Evolutionary conservation across 1,140 invertebrate genomes (phyloP).

Genomic region (Neocloeon triangulifer): DNA sequence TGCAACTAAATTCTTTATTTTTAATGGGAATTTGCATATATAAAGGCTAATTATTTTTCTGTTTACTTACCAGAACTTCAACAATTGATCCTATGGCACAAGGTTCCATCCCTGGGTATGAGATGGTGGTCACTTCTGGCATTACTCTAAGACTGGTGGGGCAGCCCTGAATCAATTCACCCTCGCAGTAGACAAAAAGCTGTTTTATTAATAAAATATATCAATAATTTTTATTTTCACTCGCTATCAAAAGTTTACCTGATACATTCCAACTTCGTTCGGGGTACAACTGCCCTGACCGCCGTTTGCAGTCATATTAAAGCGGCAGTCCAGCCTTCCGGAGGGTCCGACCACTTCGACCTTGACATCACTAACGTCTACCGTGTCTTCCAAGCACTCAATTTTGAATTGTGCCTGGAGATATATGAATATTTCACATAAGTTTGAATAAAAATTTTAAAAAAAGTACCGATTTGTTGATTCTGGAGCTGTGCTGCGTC

Average conservation of each 20-base stretch:
- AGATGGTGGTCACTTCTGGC: slow-evolving; percentile 62
- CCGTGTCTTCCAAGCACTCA: slow-evolving; percentile 50
- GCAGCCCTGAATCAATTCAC: slow-evolving; percentile 35
- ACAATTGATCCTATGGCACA: slow-evolving; percentile 84
- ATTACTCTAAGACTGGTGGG: slow-evolving; percentile 67
- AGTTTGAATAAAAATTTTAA: not conserved
- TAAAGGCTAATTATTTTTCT: no score
- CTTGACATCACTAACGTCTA: slow-evolving; percentile 51
- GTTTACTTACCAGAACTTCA: slow-evolving; percentile 77
- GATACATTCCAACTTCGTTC: slow-evolving; percentile 79
- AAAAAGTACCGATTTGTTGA: slow-evolving; percentile 60
- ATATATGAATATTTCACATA: slow-evolving; percentile 7
- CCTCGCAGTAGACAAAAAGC: slow-evolving; percentile 38
- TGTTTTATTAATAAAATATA: slow-evolving; percentile 20
- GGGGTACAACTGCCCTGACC: slow-evolving; percentile 65
- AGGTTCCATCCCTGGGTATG: slow-evolving; percentile 77
- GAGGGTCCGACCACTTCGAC: slow-evolving; percentile 65
- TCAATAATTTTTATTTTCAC: no score
- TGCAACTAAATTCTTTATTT: no score
- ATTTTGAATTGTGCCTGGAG: slow-evolving; percentile 60
- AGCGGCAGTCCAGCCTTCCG: slow-evolving; percentile 31
- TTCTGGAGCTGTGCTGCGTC: slow-evolving; percentile 60
- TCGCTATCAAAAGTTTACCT: no score
- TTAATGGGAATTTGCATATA: no score
- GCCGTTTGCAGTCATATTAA: slow-evolving; percentile 39